phyloP scores from a whole-genome alignment of 2,113 vertebrate species.

The Chaetodon trifascialis region DNA sequence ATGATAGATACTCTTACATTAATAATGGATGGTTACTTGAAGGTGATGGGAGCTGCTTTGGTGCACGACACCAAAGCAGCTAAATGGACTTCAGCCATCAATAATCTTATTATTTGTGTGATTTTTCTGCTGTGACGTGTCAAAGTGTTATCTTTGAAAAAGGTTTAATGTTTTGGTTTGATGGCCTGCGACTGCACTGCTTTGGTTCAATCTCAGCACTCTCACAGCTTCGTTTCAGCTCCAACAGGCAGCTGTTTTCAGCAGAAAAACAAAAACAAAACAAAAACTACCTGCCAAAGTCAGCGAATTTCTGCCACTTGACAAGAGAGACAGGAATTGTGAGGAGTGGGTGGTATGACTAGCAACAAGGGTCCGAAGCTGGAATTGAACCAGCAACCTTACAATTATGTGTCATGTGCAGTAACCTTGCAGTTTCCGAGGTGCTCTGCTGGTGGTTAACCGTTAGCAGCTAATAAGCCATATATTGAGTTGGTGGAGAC shows the following conservation, averaged over 20 bases:
- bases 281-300: not conserved
- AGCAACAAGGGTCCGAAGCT: too few species aligned
- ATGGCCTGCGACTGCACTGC: not conserved
- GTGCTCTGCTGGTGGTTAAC: too few species aligned
- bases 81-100: not conserved
- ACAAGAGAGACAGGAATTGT: too few species aligned
- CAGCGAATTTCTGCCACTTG: too few species aligned
- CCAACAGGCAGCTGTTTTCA: not conserved
- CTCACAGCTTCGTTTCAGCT: not conserved
- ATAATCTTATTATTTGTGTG: not conserved
- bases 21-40: not conserved
- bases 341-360: too few species aligned
- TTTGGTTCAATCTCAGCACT: not conserved
- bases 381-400: too few species aligned
- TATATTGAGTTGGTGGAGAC: not conserved
- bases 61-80: not conserved
- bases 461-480: not conserved
- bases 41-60: not conserved
- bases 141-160: not conserved
- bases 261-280: not conserved
- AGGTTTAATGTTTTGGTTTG: not conserved
- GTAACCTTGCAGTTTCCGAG: too few species aligned
- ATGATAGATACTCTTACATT: not conserved
- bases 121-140: not conserved
- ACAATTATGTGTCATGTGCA: too few species aligned